Base-by-base conservation (phyloP, 1,140 invertebrate genomes). In the Tetramorium simillimum region DNA sequence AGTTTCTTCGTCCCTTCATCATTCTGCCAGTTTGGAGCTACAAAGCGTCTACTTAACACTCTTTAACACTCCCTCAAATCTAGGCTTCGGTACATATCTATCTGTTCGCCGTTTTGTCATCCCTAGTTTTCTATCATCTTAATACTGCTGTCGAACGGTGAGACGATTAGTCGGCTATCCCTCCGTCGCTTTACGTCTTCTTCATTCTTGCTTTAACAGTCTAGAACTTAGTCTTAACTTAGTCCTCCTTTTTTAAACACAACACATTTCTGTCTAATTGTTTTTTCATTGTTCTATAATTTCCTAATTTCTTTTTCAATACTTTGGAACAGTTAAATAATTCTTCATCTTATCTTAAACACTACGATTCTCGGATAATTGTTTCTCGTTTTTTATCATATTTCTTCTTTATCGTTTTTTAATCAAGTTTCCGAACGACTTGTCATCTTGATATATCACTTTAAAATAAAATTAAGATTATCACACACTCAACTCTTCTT, bases 31-130 rank as follows among this genome's bases (percentile, higher is more conserved):
- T 84, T 60, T 75, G 53, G 53, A 75, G 24, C 69, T 84, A 84
- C 53, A 73, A 84, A 84, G 80, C 80, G 43, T 60, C 51, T 73
- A 73, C n/a, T 84, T 75, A 58, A 33, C 28, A 33, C 28, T 28
- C 12, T 84, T 60, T 40, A 70, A 58, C 16, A 72, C 5, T 84
- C 40, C 51, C 12, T 58, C 28, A 18, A 33, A n/a, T 84, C 69
- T 84, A 84, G 24, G 18, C 18, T 84, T 56, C 49, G 28, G 37
- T 12, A 84, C 0, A 16, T 84, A 73, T 46, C 24, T 65, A 69
- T 69, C 14, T 40, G 46, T 3, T 56, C 46, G 18, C 46, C 46
- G 16, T 67, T 84, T 58, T 33, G 4, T 60, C 53, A 33, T 24
- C 9, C 53, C 24, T 43, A 72, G 37, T 73, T 84, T 75, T 58